A percentile compares a stretch with the other conserved stretches of the same genome.
These are phyloP conservation scores for Pollenia griseotomentosa DNA, from an alignment of 2,888 invertebrate species.

Conservation along the genomic window DNA sequence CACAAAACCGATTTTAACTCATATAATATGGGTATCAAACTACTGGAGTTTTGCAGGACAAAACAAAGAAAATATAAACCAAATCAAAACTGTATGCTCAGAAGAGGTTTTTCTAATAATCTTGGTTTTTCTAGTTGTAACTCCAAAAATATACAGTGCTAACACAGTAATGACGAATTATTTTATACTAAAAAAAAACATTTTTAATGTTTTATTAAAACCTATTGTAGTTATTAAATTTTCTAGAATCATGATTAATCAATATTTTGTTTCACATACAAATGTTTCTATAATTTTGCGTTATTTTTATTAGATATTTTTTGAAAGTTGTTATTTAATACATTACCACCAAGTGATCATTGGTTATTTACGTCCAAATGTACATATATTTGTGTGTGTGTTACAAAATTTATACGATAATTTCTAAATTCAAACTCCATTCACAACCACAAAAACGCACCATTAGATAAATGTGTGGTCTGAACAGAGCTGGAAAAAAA, in stretches of 20 bases:
- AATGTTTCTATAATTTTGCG: not conserved
- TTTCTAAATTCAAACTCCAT: slow-evolving; percentile 69
- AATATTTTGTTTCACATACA: slow-evolving; percentile 13
- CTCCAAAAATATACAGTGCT: too few relatives aligned
- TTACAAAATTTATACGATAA: slow-evolving; percentile 52
- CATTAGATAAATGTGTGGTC: slow-evolving; percentile 69
- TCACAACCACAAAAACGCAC: slow-evolving; percentile 68
- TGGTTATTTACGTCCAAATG: slow-evolving; percentile 4
- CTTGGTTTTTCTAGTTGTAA: not conserved
- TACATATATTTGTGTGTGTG: slow-evolving; percentile 9
- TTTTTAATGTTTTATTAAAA: slow-evolving; percentile 26
- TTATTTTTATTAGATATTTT: slow-evolving; percentile 21
- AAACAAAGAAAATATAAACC: not conserved
- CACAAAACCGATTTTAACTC: fast-evolving
- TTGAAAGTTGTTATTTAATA: slow-evolving; percentile 68
- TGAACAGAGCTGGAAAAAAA: slow-evolving; percentile 1
- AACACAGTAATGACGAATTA: not conserved
- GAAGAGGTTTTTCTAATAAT: not conserved
- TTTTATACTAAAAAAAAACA: slow-evolving; percentile 29
- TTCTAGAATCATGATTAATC: slow-evolving; percentile 41
- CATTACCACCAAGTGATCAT: slow-evolving; percentile 20
- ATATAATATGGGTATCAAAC: slow-evolving; percentile 28
- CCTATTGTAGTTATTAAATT: not conserved
- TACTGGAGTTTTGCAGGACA: not conserved
- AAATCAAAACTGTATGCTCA: too few relatives aligned